Evolutionary conservation across 2,797 vertebrate species (phyloP).

Genomic region (Melanotaenia trifasciata): DNA sequence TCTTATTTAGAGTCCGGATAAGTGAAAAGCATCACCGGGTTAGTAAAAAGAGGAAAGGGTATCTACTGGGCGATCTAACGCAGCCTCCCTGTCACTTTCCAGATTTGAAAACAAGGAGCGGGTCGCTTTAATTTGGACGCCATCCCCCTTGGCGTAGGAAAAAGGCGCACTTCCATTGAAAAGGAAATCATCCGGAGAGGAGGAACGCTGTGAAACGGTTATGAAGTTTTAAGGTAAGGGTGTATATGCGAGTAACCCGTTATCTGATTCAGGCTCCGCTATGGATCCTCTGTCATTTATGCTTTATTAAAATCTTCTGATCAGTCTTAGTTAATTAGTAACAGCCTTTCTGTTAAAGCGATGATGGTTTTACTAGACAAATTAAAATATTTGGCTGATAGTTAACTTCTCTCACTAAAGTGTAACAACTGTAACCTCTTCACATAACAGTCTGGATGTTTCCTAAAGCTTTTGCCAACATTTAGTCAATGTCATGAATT

Average conservation of each 20-base stretch:
- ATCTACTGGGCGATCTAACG: slow-evolving; percentile 31
- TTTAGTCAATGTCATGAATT: background rate
- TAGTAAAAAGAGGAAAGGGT: slow-evolving; percentile 26
- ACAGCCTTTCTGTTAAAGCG: background rate
- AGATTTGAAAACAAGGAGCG: slow-evolving; percentile 69
- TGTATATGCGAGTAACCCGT: background rate
- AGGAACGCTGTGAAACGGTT: slow-evolving; percentile 67
- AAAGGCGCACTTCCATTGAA: slow-evolving; percentile 87
- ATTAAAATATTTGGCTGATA: slow-evolving; percentile 40
- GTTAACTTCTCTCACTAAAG: slow-evolving; percentile 1
- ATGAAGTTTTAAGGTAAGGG: slow-evolving; percentile 83
- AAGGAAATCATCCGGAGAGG: slow-evolving; percentile 67
- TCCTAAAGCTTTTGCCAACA: background rate
- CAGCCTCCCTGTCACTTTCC: slow-evolving; percentile 51
- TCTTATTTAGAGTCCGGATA: background rate
- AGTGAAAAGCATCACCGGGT: background rate
- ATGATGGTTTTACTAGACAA: background rate
- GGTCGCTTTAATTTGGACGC: slow-evolving; percentile 80
- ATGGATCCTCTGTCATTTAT: background rate
- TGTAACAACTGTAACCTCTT: background rate
- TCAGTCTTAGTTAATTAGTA: background rate
- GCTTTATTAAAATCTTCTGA: background rate
- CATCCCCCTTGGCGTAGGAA: slow-evolving; percentile 80
- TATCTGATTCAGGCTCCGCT: background rate
- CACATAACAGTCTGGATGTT: background rate